Conservation (phyloP, 1,140 invertebrate genomes). For the Steinernema khuongi region DNA sequence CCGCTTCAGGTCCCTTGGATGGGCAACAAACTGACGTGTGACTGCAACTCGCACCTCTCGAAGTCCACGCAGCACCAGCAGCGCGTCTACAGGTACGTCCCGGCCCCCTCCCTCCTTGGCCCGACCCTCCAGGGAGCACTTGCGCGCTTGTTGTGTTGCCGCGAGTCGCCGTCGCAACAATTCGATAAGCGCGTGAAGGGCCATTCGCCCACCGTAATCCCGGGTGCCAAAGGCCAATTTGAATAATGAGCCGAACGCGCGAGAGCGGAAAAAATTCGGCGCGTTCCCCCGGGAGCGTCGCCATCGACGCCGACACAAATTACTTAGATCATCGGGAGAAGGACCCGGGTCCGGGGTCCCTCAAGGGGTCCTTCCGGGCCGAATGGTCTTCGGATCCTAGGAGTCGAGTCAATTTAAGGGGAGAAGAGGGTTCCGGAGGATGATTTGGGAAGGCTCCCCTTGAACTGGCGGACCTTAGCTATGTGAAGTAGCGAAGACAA, state of each 20-base stretch:
- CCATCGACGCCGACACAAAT: constrained; percentile 2
- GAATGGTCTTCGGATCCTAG: no score
- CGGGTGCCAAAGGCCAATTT: constrained; percentile 11
- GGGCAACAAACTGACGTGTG: constrained; percentile 5
- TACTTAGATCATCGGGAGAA: constrained; percentile 7
- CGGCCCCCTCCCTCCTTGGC: not conserved
- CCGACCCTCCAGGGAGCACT: no score
- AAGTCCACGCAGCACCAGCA: not conserved
- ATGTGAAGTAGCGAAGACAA: no score
- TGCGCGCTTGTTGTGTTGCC: not conserved
- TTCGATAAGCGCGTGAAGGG: constrained; percentile 5
- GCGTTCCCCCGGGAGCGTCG: not conserved
- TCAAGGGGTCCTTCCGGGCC: not conserved
- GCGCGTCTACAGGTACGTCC: not conserved
- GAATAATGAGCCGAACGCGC: constrained; percentile 5
- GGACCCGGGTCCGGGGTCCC: not conserved
- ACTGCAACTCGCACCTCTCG: constrained; percentile 6
- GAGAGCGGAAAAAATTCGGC: not conserved
- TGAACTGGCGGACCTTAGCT: no score
- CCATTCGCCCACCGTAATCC: not conserved
- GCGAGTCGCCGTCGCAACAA: not conserved
- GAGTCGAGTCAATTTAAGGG: no score
- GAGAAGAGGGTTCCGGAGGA: no score
- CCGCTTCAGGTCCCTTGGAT: not conserved
- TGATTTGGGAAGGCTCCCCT: no score